Conservation (phyloP, 2,888 invertebrate species). For the Campoplex capitator region DNA sequence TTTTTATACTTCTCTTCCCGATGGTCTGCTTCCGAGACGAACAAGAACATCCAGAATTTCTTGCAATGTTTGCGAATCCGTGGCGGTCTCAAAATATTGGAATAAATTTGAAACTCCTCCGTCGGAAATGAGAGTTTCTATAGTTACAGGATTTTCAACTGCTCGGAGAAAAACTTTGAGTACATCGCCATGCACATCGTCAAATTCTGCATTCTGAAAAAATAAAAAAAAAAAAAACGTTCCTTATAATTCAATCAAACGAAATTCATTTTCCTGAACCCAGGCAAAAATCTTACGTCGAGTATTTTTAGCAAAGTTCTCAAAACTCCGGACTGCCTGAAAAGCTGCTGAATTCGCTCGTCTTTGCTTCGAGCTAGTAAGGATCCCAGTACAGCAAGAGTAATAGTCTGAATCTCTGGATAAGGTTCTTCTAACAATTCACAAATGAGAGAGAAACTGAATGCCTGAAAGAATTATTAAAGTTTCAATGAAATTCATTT, state of each 20-base stretch:
- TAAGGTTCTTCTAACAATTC: conserved; percentile 85
- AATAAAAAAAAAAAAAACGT: conserved; percentile 45
- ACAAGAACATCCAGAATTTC: conserved; percentile 74
- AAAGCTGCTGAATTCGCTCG: conserved; percentile 85
- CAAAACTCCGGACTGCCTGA: conserved; percentile 85
- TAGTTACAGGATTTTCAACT: conserved; percentile 73
- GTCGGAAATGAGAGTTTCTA: conserved; percentile 67
- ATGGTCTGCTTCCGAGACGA: conserved; percentile 70
- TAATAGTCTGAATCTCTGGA: conserved; percentile 85
- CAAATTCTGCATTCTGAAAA: conserved; percentile 74
- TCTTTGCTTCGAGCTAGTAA: conserved; percentile 85
- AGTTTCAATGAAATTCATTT: neutral
- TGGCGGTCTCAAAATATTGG: conserved; percentile 71
- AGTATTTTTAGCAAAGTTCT: conserved; percentile 85
- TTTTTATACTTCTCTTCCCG: conserved; percentile 76
- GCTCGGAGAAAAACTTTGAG: conserved; percentile 72
- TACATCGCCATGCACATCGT: conserved; percentile 74
- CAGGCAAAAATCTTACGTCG: conserved; percentile 82
- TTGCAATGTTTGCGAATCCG: conserved; percentile 64
- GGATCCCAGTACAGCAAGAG: conserved; percentile 85
- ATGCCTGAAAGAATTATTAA: conserved; percentile 80
- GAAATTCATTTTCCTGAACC: neutral
- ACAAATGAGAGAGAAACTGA: conserved; percentile 85
- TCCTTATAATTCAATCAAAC: neutral
- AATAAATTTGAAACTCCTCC: conserved; percentile 75